phyloP scores from a whole-genome alignment of 2,797 vertebrate genomes.

The Chrysocyon brachyurus region DNA sequence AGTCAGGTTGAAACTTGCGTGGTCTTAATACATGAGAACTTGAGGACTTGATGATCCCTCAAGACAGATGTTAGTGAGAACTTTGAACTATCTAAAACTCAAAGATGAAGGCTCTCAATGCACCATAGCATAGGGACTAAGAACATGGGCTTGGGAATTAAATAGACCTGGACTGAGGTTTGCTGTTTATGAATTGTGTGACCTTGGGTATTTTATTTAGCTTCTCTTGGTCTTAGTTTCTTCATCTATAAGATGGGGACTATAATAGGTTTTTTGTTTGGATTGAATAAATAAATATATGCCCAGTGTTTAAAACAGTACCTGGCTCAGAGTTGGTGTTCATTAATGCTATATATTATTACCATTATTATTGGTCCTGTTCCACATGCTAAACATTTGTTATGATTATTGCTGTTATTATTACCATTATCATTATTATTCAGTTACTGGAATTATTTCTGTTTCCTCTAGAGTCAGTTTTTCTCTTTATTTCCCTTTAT shows the following conservation, averaged over 20 bases:
- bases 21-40: neutral
- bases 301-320: neutral
- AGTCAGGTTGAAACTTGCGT: neutral
- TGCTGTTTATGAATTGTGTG: neutral
- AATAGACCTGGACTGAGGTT: neutral
- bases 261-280: neutral
- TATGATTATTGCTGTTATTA: neutral
- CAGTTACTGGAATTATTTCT: neutral
- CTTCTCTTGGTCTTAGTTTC: constrained; percentile 24
- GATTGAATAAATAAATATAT: neutral
- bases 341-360: neutral
- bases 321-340: neutral
- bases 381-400: neutral
- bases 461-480: constrained; percentile 29
- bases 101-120: neutral
- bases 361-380: neutral
- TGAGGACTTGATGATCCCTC: neutral
- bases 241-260: neutral
- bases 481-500: constrained; percentile 19
- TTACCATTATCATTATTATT: neutral
- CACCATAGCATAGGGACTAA: neutral
- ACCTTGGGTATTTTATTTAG: neutral
- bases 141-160: neutral
- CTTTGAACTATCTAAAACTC: neutral
- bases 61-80: neutral